These are phyloP conservation scores for Toxotes jaculatrix DNA, from an alignment of 2,113 vertebrate genomes.

Conservation along the genomic window DNA sequence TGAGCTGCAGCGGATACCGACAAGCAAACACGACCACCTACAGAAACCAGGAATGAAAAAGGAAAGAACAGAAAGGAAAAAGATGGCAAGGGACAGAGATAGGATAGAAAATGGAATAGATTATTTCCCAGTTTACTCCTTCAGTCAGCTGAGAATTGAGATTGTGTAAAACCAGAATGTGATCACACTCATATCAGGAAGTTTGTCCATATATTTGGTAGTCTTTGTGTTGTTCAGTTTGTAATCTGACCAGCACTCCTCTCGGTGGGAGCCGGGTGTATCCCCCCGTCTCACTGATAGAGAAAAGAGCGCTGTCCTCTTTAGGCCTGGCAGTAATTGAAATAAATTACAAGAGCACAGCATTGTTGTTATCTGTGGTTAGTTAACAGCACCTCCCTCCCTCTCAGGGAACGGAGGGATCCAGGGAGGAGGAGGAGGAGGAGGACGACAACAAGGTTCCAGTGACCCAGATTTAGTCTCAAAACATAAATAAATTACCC, in stretches of 20 bases:
- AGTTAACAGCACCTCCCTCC: constrained; percentile 83
- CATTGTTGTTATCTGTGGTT: constrained; percentile 87
- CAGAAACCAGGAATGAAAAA: not conserved
- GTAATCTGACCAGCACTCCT: constrained; percentile 68
- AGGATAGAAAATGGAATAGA: not conserved
- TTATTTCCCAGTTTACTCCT: constrained; percentile 28
- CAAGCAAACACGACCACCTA: not conserved
- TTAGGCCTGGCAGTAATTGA: constrained; percentile 86
- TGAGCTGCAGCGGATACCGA: not conserved
- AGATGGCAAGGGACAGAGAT: not conserved
- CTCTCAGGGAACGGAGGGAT: constrained; percentile 81
- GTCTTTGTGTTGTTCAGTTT: constrained; percentile 52
- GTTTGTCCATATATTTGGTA: constrained; percentile 17
- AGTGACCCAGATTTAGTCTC: constrained; percentile 87
- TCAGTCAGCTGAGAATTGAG: not conserved
- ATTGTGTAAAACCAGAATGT: not conserved
- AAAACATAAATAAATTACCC: constrained; percentile 86
- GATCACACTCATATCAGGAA: constrained; percentile 29
- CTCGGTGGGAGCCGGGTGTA: constrained; percentile 58
- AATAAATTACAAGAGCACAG: constrained; percentile 89
- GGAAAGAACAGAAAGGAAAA: not conserved
- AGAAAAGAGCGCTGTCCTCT: constrained; percentile 85
- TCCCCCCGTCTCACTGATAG: constrained; percentile 49
- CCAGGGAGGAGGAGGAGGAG: constrained; percentile 55
- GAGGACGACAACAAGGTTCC: constrained; percentile 72